These are phyloP conservation scores for Machaerirhynchus nigripectus DNA, from an alignment of 2,113 vertebrate genomes.

Conservation along the genomic window DNA sequence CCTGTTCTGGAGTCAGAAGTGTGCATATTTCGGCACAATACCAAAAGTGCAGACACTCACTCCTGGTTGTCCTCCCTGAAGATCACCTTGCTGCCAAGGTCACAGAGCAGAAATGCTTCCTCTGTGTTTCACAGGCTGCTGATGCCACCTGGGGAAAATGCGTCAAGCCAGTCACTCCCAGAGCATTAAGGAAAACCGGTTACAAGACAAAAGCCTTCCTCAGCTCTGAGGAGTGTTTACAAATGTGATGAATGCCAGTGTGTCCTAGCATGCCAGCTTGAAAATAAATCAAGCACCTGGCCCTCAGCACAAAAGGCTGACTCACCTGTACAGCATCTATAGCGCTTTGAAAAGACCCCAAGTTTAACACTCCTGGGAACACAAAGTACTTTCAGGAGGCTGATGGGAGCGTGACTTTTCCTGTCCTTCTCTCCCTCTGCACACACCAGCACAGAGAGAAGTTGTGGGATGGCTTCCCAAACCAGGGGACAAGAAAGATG, in stretches of 20 bases:
- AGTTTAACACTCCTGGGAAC: not conserved
- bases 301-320: conserved; percentile 68
- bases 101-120: not conserved
- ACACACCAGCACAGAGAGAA: not conserved
- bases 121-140: not conserved
- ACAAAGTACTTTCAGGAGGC: conserved; percentile 39
- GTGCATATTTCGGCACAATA: not conserved
- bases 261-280: conserved; percentile 26
- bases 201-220: conserved; percentile 36
- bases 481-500: not conserved
- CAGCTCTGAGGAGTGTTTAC: not conserved
- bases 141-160: conserved; percentile 37
- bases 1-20: not conserved
- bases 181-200: not conserved
- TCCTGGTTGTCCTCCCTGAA: not conserved
- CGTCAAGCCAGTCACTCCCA: not conserved
- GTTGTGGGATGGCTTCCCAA: conserved; percentile 10
- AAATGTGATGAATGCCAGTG: conserved; percentile 15
- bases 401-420: conserved; percentile 12
- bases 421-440: conserved; percentile 49
- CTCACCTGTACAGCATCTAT: conserved; percentile 59
- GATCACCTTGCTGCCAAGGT: not conserved
- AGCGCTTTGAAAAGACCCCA: conserved; percentile 43
- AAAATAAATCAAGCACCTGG: conserved; percentile 68
- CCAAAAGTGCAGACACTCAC: not conserved